Base-by-base conservation (phyloP, 2,888 invertebrate genomes). In the Linyphia triangularis region DNA sequence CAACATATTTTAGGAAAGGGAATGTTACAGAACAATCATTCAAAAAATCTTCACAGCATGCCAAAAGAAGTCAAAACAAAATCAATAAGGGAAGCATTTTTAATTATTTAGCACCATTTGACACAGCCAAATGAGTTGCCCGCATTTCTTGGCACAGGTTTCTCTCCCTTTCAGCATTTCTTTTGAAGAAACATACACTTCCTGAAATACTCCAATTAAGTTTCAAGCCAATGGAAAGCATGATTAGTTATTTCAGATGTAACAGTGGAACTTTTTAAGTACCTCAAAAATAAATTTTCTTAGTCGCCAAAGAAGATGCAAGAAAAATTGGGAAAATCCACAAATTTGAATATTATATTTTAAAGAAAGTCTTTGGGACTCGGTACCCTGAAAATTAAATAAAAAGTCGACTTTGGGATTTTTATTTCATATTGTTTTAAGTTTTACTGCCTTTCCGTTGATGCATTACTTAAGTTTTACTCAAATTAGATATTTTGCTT, bases 31-130 rank as follows among this genome's bases (percentile, higher is more conserved):
- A 63, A 63, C 63, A 63, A 63, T 63, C 26, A 33, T 33, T 33
- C 33, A 51, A 37, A 28, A 30, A 43, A 16, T 43, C 16, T 26
- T 33, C n/a, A n/a, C n/a, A n/a, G 33, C 43, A 70, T 26, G 43
- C 43, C 24, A 43, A 43, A 67, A 13, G 26, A 40, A 43, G n/a
- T 51, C 51, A 51, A 51, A n/a, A 51, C n/a, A n/a, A 51, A 51
- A 13, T 51, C n/a, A 51, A 51, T 5, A 5, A 51, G 5, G 4
- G 51, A n/a, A n/a, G n/a, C 13, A 51, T 51, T 51, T 2, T 51
- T 51, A 16, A 16, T 16, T n/a, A 30, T 13, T 63, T 77, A 77
- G 77, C 77, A 77, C 77, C 77, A 77, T 59, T 63, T 77, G 26
- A 77, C 37, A 30, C 63, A 77, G 43, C 16, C 30, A 26, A 59